These are phyloP conservation scores for Alviniconcha marisindica DNA, from an alignment of 1,140 invertebrate genomes.

Conservation along the genomic window DNA sequence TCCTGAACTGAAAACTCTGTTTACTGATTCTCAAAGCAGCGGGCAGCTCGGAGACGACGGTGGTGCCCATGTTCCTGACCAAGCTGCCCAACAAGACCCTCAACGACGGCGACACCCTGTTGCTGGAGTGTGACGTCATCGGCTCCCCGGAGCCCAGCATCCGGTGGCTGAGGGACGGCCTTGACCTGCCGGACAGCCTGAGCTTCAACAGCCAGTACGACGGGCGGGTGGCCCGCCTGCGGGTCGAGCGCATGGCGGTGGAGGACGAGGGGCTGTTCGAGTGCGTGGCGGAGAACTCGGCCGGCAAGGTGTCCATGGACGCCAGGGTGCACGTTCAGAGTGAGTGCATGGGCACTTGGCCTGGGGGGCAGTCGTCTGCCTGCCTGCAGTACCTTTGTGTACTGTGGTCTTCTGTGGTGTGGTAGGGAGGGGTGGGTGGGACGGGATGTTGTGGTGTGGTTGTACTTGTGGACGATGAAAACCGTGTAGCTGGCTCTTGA, in stretches of 20 bases:
- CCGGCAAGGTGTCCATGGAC: conserved; percentile 58
- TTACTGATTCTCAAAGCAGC: neutral
- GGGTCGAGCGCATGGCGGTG: conserved; percentile 46
- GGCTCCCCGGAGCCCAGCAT: conserved; percentile 62
- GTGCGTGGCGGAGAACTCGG: conserved; percentile 58
- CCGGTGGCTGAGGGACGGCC: conserved; percentile 47
- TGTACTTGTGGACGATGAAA: neutral
- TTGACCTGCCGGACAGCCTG: conserved; percentile 14
- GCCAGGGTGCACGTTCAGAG: conserved; percentile 62
- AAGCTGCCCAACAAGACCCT: conserved; percentile 54
- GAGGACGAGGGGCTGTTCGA: conserved; percentile 61
- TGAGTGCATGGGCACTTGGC: conserved; percentile 31
- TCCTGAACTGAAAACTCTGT: too few relatives aligned
- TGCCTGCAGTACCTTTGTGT: too few relatives aligned
- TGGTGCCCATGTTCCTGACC: conserved; percentile 65
- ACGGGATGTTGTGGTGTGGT: neutral
- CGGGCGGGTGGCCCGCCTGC: conserved; percentile 57
- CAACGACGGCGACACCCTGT: conserved; percentile 52
- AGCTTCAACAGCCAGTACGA: conserved; percentile 52
- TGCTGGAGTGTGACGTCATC: conserved; percentile 67
- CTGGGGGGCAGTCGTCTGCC: neutral
- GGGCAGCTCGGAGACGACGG: conserved; percentile 42
- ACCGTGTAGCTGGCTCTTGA: too few relatives aligned
- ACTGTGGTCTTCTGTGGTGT: too few relatives aligned
- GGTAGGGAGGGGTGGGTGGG: neutral